Evolutionary conservation across 2,113 vertebrate genomes (phyloP).

Genomic region (Clarias magur): DNA sequence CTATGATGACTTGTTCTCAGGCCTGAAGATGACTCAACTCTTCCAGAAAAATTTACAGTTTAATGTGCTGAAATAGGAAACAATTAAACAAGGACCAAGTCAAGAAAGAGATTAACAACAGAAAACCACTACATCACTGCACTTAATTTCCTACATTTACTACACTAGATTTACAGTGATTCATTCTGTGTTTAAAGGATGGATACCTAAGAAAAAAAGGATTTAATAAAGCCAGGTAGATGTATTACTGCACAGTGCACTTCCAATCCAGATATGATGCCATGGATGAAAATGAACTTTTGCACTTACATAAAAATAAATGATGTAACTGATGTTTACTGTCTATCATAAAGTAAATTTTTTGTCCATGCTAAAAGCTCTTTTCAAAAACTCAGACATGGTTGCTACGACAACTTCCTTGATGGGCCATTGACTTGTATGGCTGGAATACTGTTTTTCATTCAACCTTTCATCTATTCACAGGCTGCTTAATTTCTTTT

Average conservation of each 20-base stretch:
- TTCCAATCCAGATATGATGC: not conserved
- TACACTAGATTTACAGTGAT: not conserved
- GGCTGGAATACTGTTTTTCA: slow-evolving; percentile 40
- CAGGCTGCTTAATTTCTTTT: slow-evolving; percentile 42
- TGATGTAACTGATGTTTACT: slow-evolving; percentile 32
- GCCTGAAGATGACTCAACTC: slow-evolving; percentile 41
- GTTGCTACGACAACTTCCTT: slow-evolving; percentile 45
- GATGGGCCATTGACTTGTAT: slow-evolving; percentile 36
- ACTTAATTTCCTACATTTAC: not conserved
- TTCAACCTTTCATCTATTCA: slow-evolving; percentile 33
- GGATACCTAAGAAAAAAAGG: slow-evolving; percentile 5
- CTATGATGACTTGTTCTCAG: slow-evolving; percentile 1
- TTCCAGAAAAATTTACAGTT: slow-evolving; percentile 31
- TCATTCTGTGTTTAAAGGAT: not conserved
- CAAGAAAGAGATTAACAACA: slow-evolving; percentile 45
- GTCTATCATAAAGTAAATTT: slow-evolving; percentile 16
- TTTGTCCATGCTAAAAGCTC: slow-evolving; percentile 35
- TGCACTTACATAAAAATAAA: slow-evolving; percentile 2
- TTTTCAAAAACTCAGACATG: slow-evolving; percentile 31
- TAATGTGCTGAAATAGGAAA: slow-evolving; percentile 51
- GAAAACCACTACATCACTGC: slow-evolving; percentile 24
- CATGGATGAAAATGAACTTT: not conserved
- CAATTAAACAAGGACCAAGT: slow-evolving; percentile 37
- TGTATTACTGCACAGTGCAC: not conserved
- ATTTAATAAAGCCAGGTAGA: not conserved